Evolutionary conservation across 2,113 vertebrate genomes (phyloP).

Genomic region (Aldabrachelys gigantea): DNA sequence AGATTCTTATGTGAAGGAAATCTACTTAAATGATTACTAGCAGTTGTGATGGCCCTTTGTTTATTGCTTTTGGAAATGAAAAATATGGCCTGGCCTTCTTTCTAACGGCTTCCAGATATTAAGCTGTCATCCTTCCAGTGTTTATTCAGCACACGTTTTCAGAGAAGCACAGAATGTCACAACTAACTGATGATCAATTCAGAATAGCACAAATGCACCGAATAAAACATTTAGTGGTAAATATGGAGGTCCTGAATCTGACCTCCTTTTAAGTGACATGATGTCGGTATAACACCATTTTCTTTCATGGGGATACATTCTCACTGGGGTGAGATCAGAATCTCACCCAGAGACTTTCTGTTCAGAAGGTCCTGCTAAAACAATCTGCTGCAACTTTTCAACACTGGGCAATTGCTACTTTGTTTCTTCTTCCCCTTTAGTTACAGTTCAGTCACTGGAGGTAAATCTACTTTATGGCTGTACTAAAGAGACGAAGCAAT

Average conservation of each 20-base stretch:
- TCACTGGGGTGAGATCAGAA: background rate
- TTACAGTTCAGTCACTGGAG: background rate
- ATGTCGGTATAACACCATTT: background rate
- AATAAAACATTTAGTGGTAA: background rate
- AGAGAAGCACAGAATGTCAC: background rate
- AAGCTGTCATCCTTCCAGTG: background rate
- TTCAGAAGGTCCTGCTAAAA: background rate
- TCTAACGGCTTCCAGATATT: background rate
- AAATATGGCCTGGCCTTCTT: constrained; percentile 7
- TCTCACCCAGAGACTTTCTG: background rate
- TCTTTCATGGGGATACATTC: fast-evolving
- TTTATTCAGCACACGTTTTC: background rate
- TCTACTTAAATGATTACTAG: background rate
- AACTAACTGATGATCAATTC: background rate
- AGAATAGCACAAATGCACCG: background rate
- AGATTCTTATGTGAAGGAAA: background rate
- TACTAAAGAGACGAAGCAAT: background rate
- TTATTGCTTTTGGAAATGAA: constrained; percentile 28
- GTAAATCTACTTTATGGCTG: background rate
- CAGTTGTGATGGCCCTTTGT: background rate
- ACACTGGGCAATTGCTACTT: fast-evolving
- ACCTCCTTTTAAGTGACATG: background rate
- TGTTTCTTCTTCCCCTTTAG: background rate
- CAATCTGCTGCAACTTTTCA: fast-evolving
- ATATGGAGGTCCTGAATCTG: background rate